Conservation (phyloP, 1,140 invertebrate genomes). For the Aradophagus sp. region DNA sequence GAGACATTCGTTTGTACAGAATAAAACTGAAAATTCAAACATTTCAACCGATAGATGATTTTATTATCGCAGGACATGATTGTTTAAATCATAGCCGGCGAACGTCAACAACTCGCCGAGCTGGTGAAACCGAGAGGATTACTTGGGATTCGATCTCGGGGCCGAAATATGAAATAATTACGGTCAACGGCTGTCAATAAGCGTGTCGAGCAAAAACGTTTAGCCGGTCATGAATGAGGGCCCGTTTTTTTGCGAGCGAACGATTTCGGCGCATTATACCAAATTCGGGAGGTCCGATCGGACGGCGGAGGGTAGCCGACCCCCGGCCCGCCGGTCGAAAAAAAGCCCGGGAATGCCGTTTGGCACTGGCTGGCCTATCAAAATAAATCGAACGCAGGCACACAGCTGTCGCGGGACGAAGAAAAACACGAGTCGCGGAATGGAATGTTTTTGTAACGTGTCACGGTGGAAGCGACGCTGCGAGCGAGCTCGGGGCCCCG, state of each 20-base stretch:
- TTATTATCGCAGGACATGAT: too few relatives aligned
- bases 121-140: too few relatives aligned
- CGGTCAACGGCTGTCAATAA: slow-evolving; percentile 13
- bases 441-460: slow-evolving; percentile 46
- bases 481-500: slow-evolving; percentile 23
- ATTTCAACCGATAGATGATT: too few relatives aligned
- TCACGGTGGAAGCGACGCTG: slow-evolving; percentile 46
- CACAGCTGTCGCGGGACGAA: slow-evolving; percentile 45
- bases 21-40: too few relatives aligned
- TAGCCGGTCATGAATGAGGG: slow-evolving; percentile 15
- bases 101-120: too few relatives aligned
- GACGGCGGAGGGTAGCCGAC: slow-evolving; percentile 12
- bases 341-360: slow-evolving; percentile 30
- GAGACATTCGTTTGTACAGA: too few relatives aligned
- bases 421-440: slow-evolving; percentile 49
- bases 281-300: slow-evolving; percentile 36
- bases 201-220: slow-evolving; percentile 7
- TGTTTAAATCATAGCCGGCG: too few relatives aligned
- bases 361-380: slow-evolving; percentile 31
- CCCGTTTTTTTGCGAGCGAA: slow-evolving; percentile 27
- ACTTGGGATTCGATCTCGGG: neutral
- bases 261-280: slow-evolving; percentile 35
- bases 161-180: slow-evolving; percentile 28
- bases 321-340: neutral
- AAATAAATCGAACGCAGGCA: slow-evolving; percentile 51